These are phyloP conservation scores for Leptinotarsa juncta DNA, from an alignment of 2,888 invertebrate species.

Conservation along the genomic window DNA sequence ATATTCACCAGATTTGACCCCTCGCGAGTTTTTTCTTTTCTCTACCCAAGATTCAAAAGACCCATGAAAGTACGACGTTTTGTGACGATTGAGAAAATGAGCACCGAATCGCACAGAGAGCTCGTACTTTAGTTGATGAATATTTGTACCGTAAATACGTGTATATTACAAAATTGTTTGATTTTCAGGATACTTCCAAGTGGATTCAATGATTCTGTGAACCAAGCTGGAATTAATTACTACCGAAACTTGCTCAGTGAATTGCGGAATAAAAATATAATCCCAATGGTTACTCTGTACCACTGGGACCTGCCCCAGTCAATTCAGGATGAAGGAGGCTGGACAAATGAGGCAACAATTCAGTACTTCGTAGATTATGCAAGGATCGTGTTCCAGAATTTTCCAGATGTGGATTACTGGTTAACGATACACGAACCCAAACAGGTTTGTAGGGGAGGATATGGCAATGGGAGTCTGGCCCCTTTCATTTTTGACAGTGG, in stretches of 20 bases:
- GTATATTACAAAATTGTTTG: no score
- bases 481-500: slow-evolving; percentile 68
- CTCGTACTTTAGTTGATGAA: no score
- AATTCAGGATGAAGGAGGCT: slow-evolving; percentile 68
- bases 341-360: slow-evolving; percentile 72
- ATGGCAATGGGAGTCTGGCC: slow-evolving; percentile 61
- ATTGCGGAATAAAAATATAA: slow-evolving; percentile 30
- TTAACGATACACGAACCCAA: slow-evolving; percentile 69
- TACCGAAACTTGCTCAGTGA: slow-evolving; percentile 42
- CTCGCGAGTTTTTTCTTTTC: no score
- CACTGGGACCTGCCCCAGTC: slow-evolving; percentile 73
- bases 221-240: slow-evolving; percentile 63
- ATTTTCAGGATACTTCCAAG: slow-evolving; percentile 66
- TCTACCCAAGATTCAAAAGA: no score
- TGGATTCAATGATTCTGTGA: slow-evolving; percentile 66
- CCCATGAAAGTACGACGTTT: no score
- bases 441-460: slow-evolving; percentile 55
- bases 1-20: no score
- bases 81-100: no score
- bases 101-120: no score
- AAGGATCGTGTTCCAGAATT: slow-evolving; percentile 66
- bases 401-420: slow-evolving; percentile 68
- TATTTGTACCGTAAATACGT: no score
- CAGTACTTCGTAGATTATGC: slow-evolving; percentile 73
- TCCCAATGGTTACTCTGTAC: slow-evolving; percentile 42